These are phyloP conservation scores for Catharus ustulatus DNA, from an alignment of 2,797 vertebrate species.

Conservation along the genomic window DNA sequence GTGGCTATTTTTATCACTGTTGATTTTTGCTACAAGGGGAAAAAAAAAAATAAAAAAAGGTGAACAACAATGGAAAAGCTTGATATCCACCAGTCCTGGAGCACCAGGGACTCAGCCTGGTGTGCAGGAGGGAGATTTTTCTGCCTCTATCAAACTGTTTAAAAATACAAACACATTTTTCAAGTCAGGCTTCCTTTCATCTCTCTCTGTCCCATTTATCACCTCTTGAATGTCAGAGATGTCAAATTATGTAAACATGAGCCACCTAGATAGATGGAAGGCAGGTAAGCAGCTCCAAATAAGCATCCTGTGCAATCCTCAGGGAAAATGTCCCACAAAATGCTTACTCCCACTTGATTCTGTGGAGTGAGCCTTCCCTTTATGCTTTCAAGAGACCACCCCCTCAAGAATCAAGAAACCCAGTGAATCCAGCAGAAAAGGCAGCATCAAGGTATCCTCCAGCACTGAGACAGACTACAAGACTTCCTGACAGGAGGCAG, in stretches of 20 bases:
- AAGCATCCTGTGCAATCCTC: not conserved
- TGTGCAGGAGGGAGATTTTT: not conserved
- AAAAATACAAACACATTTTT: not conserved
- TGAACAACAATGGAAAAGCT: not conserved
- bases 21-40: not conserved
- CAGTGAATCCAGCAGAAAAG: constrained; percentile 8
- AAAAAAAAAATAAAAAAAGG: not conserved
- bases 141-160: not conserved
- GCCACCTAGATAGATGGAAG: not conserved
- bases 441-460: not conserved
- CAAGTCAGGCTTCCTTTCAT: not conserved
- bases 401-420: not conserved
- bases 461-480: not conserved
- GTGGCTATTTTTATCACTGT: not conserved
- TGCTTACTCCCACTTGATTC: not conserved
- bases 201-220: constrained; percentile 7
- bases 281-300: constrained; percentile 5
- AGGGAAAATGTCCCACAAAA: not conserved
- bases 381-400: not conserved
- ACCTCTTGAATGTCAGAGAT: constrained; percentile 7
- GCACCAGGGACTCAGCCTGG: not conserved
- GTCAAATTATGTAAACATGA: not conserved
- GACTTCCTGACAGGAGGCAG: not conserved
- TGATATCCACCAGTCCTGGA: not conserved
- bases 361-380: not conserved